phyloP scores from a whole-genome alignment of 2,113 vertebrate species.

The Ellobius talpinus region DNA sequence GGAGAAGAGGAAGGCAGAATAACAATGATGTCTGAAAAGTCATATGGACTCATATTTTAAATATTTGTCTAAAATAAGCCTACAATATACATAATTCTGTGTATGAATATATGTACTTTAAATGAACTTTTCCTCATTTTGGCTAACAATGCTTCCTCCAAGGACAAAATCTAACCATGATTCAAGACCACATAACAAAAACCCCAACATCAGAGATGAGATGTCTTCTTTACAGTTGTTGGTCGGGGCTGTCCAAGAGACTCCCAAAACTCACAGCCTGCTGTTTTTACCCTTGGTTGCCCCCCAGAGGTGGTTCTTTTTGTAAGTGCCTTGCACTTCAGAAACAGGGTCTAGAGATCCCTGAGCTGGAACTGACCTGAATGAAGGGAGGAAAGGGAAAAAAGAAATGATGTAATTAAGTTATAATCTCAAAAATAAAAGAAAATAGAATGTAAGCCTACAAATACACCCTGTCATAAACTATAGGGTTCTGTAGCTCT shows the following conservation, averaged over 20 bases:
- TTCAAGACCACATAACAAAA: neutral
- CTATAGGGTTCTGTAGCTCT: neutral
- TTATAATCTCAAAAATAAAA: neutral
- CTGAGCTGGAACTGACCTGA: neutral
- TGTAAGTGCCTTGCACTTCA: neutral
- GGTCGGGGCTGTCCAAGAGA: neutral
- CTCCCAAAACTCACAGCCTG: neutral
- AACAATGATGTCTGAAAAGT: neutral
- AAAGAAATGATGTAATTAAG: neutral
- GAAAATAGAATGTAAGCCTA: neutral
- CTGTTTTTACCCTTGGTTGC: neutral
- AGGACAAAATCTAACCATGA: neutral
- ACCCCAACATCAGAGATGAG: neutral
- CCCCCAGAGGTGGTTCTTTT: neutral
- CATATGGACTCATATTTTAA: neutral
- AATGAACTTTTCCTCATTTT: neutral
- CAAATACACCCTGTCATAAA: neutral
- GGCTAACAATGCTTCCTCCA: neutral
- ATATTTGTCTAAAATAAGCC: neutral
- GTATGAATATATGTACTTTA: neutral
- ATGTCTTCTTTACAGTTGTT: neutral
- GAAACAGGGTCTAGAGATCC: neutral
- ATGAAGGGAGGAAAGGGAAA: neutral
- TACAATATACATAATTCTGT: no score
- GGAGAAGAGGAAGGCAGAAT: neutral